These are phyloP conservation scores for Drosophila nr. perissopoda DNA, from an alignment of 2,888 invertebrate species.

Conservation along the genomic window DNA sequence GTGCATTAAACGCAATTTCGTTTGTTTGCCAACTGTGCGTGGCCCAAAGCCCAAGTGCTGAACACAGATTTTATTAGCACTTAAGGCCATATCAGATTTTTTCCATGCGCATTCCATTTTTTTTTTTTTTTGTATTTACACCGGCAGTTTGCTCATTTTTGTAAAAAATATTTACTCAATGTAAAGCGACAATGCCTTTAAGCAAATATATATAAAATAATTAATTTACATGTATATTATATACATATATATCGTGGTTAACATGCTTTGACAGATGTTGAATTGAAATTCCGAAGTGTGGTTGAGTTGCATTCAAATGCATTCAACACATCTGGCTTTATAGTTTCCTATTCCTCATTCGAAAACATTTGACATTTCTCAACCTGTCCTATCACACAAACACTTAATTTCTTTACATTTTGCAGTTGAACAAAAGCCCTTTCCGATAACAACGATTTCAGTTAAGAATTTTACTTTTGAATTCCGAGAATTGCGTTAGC, in stretches of 20 bases:
- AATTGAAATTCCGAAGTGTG: not conserved
- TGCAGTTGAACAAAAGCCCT: not conserved
- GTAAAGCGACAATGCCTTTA: not conserved
- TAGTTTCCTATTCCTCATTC: not conserved
- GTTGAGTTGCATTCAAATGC: conserved; percentile 1
- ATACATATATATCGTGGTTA: not conserved
- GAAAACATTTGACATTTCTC: not conserved
- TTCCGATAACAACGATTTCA: not conserved
- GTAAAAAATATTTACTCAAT: conserved; percentile 23
- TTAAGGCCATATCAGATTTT: conserved; percentile 30
- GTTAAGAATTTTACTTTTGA: not conserved
- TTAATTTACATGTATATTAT: too few species aligned
- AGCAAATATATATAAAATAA: not conserved
- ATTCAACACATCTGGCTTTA: not conserved
- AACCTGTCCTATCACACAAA: not conserved
- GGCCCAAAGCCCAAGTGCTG: conserved; percentile 8
- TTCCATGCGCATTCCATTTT: not conserved
- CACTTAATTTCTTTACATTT: not conserved
- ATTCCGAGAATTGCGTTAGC: not conserved
- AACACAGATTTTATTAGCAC: conserved; percentile 54
- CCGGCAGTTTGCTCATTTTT: conserved; percentile 21
- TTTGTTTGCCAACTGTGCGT: conserved; percentile 44
- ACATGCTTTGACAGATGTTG: conserved; percentile 1
- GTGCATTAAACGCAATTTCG: conserved; percentile 52
- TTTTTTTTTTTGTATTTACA: conserved; percentile 12